Base-by-base conservation (phyloP, 2,797 vertebrate species). In the Helostoma temminkii region DNA sequence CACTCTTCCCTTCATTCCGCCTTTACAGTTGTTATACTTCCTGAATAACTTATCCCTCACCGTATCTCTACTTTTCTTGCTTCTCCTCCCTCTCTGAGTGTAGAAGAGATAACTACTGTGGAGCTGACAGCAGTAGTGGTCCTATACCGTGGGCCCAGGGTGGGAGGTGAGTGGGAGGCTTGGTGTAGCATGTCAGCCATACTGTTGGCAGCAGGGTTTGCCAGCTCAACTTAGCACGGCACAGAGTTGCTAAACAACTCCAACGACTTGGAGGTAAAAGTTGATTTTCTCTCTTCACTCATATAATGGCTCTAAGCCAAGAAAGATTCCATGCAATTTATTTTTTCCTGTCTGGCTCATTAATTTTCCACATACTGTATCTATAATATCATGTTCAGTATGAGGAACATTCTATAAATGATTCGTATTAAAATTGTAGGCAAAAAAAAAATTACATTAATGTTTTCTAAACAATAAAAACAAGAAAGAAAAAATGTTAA, bases 81-180 rank as follows among this genome's bases (percentile, higher is more conserved):
- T 65, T 82, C 75, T 80, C 71, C 82, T 64, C 70, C 72, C 61
- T 81, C 79, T 74, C 62, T 41, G 57, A 86, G 82, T 78, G 80
- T 71, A 75, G 81, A 49, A 81, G 75, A 74, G 78, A 87, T 87
- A 89, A 89, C 82, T 83, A 63, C 76, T 32, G 77, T 59, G 61
- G 74, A 89, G 82, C 71, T 93, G 89, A 92, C 88, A 88, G 83
- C 71, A 32, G 80, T 57, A 82, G 88, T 85, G 88, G 88, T 91
- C 88, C 82, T 85, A 85, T 83, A 50, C 74, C 74, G 74, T 73
- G 65, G 76, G 82, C 82, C 61, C 0, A 26, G 80, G 85, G 76
- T 83, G 83, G 82, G 86, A 88, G 89, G 84, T 86, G 89, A 91
- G 91, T 91, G 82, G 90, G 88, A 90, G 88, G 85, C 73, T 87